These are phyloP conservation scores for Machaerirhynchus nigripectus DNA, from an alignment of 2,113 vertebrate genomes.

Conservation along the genomic window DNA sequence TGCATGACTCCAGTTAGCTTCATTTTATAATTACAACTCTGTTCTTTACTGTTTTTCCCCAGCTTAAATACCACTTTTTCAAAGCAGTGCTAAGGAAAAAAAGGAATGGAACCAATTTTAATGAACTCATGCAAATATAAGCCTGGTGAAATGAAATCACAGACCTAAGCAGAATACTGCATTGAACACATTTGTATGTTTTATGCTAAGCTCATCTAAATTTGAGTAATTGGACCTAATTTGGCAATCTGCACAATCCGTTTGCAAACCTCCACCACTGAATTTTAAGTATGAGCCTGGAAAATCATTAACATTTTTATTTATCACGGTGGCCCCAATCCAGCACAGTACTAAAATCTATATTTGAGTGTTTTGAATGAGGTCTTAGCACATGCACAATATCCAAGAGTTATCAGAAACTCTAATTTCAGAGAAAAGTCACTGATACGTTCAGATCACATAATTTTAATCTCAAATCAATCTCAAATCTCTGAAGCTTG, in stretches of 20 bases:
- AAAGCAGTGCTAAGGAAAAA: neutral
- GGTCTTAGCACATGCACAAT: neutral
- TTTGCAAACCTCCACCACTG: conserved; percentile 63
- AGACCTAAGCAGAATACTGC: conserved; percentile 56
- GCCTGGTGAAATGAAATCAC: conserved; percentile 53
- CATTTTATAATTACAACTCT: conserved; percentile 28
- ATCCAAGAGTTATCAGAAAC: neutral
- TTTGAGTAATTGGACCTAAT: conserved; percentile 63
- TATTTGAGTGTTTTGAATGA: neutral
- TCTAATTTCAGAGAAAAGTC: neutral
- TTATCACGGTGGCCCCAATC: neutral
- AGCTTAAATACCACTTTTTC: conserved; percentile 41
- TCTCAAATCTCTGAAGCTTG: neutral
- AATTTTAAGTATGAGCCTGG: conserved; percentile 55
- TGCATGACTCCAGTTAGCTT: conserved; percentile 15
- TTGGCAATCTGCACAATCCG: conserved; percentile 62
- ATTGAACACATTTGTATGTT: conserved; percentile 58
- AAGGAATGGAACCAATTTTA: conserved; percentile 40
- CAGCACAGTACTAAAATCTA: conserved; percentile 23
- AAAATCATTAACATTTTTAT: conserved; percentile 59
- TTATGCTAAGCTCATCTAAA: conserved; percentile 66
- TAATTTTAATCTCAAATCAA: neutral
- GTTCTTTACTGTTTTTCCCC: conserved; percentile 30
- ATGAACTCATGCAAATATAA: conserved; percentile 59
- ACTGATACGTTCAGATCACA: neutral